Conservation (phyloP, 2,888 invertebrate genomes). For the Lobophora halterata region DNA sequence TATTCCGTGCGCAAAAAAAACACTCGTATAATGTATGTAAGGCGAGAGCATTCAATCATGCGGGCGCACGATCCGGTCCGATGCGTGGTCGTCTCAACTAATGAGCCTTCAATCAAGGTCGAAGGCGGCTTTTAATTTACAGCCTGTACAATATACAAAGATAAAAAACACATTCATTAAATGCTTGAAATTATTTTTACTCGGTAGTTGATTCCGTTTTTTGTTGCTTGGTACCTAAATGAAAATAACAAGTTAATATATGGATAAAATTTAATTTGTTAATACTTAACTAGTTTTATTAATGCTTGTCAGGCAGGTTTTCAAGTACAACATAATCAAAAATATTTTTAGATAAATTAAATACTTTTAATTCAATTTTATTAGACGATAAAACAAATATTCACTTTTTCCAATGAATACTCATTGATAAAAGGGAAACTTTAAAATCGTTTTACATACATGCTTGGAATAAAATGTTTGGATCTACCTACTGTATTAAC, state of each 20-base stretch:
- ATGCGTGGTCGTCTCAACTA: slow-evolving; percentile 62
- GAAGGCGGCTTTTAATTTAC: slow-evolving; percentile 53
- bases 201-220: slow-evolving; percentile 15
- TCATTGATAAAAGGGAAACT: too few species aligned
- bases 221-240: slow-evolving; percentile 12
- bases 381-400: too few species aligned
- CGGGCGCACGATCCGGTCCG: slow-evolving; percentile 68
- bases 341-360: slow-evolving; percentile 5
- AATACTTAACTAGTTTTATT: slow-evolving; percentile 6
- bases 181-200: slow-evolving; percentile 14
- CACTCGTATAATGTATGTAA: slow-evolving; percentile 46
- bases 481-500: too few species aligned
- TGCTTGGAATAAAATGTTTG: too few species aligned
- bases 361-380: too few species aligned
- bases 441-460: too few species aligned
- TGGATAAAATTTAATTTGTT: too few species aligned
- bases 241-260: too few species aligned
- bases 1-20: slow-evolving; percentile 48
- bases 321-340: background rate
- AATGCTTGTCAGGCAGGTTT: slow-evolving; percentile 1
- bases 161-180: slow-evolving; percentile 23
- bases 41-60: slow-evolving; percentile 74
- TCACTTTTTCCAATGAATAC: too few species aligned
- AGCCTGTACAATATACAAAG: slow-evolving; percentile 34
- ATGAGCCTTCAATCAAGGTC: slow-evolving; percentile 79